A percentile compares a stretch with the other conserved stretches of the same genome.
Conservation (phyloP, 2,888 invertebrate genomes). For the Drosophila hamatofila region DNA sequence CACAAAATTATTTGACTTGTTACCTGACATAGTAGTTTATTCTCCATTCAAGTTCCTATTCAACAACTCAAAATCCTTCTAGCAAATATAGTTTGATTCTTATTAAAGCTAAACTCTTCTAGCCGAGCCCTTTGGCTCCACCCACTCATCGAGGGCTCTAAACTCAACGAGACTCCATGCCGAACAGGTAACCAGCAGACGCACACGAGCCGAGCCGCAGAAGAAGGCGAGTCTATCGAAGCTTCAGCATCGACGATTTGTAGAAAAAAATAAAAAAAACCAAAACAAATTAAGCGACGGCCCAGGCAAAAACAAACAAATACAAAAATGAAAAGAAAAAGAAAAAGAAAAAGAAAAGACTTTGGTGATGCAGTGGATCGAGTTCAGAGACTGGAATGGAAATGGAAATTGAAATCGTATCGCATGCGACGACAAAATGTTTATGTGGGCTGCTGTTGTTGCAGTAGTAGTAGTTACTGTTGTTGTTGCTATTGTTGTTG, state of each 20-base stretch:
- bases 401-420: constrained; percentile 45
- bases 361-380: constrained; percentile 44
- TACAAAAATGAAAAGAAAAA: neutral
- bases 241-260: constrained; percentile 71
- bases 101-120: too few species aligned
- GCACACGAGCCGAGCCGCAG: neutral
- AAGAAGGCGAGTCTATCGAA: constrained; percentile 50
- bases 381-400: constrained; percentile 46
- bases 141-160: constrained; percentile 41
- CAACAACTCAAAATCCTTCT: neutral
- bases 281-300: constrained; percentile 73
- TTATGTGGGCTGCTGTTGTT: constrained; percentile 67
- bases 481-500: constrained; percentile 3
- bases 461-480: neutral
- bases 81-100: neutral
- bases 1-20: neutral
- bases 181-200: constrained; percentile 26
- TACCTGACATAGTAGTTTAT: neutral
- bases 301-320: constrained; percentile 10
- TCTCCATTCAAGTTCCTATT: neutral
- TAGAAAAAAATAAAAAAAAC: constrained; percentile 56
- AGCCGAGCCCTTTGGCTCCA: constrained; percentile 30
- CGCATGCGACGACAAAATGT: constrained; percentile 51
- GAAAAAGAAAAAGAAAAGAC: neutral
- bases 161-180: constrained; percentile 42